These are phyloP conservation scores for Uropsilus gracilis DNA, from an alignment of 2,113 vertebrate genomes.

Conservation along the genomic window DNA sequence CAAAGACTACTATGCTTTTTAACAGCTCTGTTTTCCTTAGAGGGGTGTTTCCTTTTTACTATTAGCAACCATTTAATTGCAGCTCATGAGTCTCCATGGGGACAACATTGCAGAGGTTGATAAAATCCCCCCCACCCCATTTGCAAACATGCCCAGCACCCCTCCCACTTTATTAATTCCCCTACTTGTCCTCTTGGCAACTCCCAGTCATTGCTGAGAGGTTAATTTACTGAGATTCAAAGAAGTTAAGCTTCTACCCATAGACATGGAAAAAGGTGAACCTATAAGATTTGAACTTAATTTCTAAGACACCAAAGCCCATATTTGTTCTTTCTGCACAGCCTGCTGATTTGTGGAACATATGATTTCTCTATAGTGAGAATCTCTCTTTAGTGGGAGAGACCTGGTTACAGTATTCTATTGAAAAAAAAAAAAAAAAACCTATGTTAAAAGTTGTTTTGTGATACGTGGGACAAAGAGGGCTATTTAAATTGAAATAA, in stretches of 20 bases:
- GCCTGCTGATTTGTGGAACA: conserved; percentile 42
- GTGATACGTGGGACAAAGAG: conserved; percentile 78
- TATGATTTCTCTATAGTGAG: conserved; percentile 44
- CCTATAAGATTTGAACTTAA: conserved; percentile 49
- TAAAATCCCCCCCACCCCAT: not conserved
- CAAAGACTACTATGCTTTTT: not conserved
- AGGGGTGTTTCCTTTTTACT: not conserved
- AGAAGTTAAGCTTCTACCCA: conserved; percentile 44
- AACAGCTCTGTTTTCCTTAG: not conserved
- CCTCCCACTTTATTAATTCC: not conserved
- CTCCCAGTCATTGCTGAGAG: conserved; percentile 52
- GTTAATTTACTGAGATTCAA: conserved; percentile 61
- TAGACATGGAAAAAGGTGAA: conserved; percentile 37
- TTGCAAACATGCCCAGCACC: not conserved
- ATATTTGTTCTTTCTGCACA: conserved; percentile 51
- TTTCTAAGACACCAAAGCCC: conserved; percentile 47
- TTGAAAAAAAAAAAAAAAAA: conserved; percentile 22
- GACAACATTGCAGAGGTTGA: too few relatives aligned
- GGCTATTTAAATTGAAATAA: conserved; percentile 79
- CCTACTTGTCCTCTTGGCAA: not conserved
- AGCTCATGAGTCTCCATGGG: not conserved
- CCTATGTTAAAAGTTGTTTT: conserved; percentile 75
- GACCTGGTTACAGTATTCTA: conserved; percentile 58
- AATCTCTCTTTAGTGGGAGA: conserved; percentile 45
- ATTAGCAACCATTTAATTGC: not conserved